Percentiles rank a stretch among this genome's conserved stretches.
phyloP scores from a whole-genome alignment of 2,113 vertebrate genomes.

The Rhadina sibilatrix region DNA sequence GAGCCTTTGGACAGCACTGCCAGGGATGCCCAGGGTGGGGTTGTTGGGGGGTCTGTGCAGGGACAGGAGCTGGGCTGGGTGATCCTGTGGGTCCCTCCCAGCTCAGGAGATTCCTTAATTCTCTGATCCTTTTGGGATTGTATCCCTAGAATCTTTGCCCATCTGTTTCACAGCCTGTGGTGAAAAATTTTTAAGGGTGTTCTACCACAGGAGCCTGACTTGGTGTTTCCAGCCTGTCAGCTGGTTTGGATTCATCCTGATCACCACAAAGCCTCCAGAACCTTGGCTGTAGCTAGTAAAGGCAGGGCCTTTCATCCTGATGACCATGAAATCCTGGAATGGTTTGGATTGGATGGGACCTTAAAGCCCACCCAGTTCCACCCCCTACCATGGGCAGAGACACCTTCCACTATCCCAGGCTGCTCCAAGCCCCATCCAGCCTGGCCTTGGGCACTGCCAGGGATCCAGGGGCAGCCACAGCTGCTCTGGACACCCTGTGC shows the following conservation, averaged over 20 bases:
- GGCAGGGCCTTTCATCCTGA: neutral
- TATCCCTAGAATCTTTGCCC: neutral
- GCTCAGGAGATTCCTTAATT: accelerated
- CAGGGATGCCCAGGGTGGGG: neutral
- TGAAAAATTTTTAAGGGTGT: neutral
- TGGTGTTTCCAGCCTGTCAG: neutral
- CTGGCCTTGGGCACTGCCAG: neutral
- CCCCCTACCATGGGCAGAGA: neutral
- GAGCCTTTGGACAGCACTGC: neutral
- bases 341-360: neutral
- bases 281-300: neutral
- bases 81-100: neutral
- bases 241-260: neutral
- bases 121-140: neutral
- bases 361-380: accelerated
- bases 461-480: neutral
- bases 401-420: accelerated
- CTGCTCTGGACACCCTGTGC: neutral
- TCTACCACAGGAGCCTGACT: accelerated
- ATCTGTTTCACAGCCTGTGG: neutral
- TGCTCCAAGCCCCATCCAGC: accelerated
- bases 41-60: neutral
- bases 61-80: accelerated
- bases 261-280: neutral
- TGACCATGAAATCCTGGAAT: neutral